These are phyloP conservation scores for Scomber colias DNA, from an alignment of 2,113 vertebrate species.

Conservation along the genomic window DNA sequence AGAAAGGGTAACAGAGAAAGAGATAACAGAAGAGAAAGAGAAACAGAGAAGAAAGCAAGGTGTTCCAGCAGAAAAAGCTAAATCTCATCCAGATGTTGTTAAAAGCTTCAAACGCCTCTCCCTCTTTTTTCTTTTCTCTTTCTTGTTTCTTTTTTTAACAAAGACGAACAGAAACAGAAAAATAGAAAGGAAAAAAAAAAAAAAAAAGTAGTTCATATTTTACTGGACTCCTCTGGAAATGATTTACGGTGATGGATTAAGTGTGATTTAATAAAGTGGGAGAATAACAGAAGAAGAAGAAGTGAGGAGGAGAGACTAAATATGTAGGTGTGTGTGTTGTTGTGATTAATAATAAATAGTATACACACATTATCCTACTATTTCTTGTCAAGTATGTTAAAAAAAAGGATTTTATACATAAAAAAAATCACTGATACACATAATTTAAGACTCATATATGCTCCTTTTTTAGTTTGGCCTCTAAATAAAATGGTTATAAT, in stretches of 20 bases:
- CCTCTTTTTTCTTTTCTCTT: not conserved
- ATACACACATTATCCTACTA: not conserved
- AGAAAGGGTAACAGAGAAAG: not conserved
- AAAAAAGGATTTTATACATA: too few relatives aligned
- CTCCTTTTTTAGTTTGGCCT: too few relatives aligned
- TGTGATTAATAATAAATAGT: too few relatives aligned
- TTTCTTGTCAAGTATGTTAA: not conserved
- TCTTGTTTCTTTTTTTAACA: slow-evolving; percentile 1
- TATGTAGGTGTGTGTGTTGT: not conserved
- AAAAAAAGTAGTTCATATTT: not conserved
- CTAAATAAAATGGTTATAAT: too few relatives aligned
- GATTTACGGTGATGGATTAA: slow-evolving; percentile 43
- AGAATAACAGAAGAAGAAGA: not conserved
- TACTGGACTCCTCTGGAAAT: slow-evolving; percentile 49
- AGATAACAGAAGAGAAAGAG: too few relatives aligned
- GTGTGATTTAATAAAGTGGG: slow-evolving; percentile 35
- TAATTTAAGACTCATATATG: too few relatives aligned
- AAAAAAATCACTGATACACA: too few relatives aligned
- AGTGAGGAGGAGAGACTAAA: not conserved
- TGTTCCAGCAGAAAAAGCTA: slow-evolving; percentile 40
- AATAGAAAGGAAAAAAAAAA: not conserved
- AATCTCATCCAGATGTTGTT: slow-evolving; percentile 67
- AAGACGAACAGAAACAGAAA: slow-evolving; percentile 3
- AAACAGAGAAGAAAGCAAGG: slow-evolving; percentile 23
- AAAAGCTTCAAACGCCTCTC: slow-evolving; percentile 45